These are phyloP conservation scores for Ambastaia sidthimunki DNA, from an alignment of 2,797 vertebrate genomes.

Conservation along the genomic window DNA sequence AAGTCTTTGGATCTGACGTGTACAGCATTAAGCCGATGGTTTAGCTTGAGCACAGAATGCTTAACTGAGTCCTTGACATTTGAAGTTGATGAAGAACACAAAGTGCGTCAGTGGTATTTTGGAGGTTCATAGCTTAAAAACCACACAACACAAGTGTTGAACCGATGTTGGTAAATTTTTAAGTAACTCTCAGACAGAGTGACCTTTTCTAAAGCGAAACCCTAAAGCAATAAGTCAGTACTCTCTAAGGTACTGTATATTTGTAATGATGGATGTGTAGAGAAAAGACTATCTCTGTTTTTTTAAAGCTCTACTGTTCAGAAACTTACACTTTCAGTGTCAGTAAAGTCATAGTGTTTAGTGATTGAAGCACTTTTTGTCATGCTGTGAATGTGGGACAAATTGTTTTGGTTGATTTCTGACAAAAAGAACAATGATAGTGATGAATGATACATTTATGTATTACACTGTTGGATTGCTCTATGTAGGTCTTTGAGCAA, in stretches of 20 bases:
- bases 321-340: background rate
- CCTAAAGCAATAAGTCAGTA: conserved; percentile 16
- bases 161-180: conserved; percentile 40
- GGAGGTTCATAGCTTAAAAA: conserved; percentile 21
- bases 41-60: conserved; percentile 13
- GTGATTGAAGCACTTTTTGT: background rate
- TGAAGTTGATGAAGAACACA: conserved; percentile 26
- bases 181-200: conserved; percentile 15
- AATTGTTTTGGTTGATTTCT: too few relatives aligned
- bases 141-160: conserved; percentile 1
- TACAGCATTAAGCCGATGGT: conserved; percentile 1
- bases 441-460: conserved; percentile 8
- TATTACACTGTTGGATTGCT: conserved; percentile 24
- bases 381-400: too few relatives aligned
- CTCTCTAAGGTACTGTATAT: conserved; percentile 36
- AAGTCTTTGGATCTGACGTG: background rate
- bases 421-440: too few relatives aligned
- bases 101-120: conserved; percentile 38
- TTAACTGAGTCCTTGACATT: conserved; percentile 45
- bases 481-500: background rate
- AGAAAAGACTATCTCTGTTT: background rate
- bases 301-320: background rate
- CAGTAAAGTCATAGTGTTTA: background rate
- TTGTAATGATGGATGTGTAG: conserved; percentile 5
- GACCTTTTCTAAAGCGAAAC: conserved; percentile 41